Percentiles rank a stretch among this genome's conserved stretches.
Conservation (phyloP, 2,888 invertebrate genomes). For the Halictus ligatus region DNA sequence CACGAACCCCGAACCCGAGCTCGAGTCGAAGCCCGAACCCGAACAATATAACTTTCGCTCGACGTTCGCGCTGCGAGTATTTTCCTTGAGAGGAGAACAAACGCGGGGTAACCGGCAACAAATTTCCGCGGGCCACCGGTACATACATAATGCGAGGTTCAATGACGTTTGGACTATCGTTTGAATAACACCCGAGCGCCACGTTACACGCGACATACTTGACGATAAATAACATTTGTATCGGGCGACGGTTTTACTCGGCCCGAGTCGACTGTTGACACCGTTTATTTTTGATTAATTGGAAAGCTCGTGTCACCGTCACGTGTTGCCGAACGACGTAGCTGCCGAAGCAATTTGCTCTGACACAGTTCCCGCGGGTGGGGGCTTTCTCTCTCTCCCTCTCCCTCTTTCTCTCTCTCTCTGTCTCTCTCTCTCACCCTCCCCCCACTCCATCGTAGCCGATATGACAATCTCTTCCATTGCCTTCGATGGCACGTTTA, state of each 20-base stretch:
- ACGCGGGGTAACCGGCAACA: conserved; percentile 45
- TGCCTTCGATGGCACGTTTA: conserved; percentile 19
- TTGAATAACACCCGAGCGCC: conserved; percentile 62
- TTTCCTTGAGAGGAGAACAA: conserved; percentile 49
- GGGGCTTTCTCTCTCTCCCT: conserved; percentile 4
- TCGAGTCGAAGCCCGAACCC: background rate
- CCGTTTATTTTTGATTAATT: conserved; percentile 76
- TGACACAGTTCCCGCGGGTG: conserved; percentile 47
- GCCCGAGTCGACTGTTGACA: conserved; percentile 59
- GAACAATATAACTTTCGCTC: conserved; percentile 36
- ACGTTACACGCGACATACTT: conserved; percentile 54
- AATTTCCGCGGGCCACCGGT: conserved; percentile 44
- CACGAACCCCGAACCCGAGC: background rate
- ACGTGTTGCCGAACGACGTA: conserved; percentile 61
- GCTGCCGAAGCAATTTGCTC: conserved; percentile 55
- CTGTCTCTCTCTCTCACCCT: too few relatives aligned
- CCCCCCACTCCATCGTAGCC: background rate
- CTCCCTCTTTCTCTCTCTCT: too few relatives aligned
- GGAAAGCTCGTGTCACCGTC: conserved; percentile 70
- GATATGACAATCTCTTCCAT: conserved; percentile 31
- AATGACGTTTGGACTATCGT: conserved; percentile 65
- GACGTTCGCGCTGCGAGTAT: conserved; percentile 20
- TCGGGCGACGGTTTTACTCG: conserved; percentile 63
- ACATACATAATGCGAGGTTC: conserved; percentile 52
- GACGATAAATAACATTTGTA: conserved; percentile 77